Evolutionary conservation across 1,140 invertebrate species (phyloP), one percentile per base, ranked within the genome.

Genomic region (Apis laboriosa): DNA sequence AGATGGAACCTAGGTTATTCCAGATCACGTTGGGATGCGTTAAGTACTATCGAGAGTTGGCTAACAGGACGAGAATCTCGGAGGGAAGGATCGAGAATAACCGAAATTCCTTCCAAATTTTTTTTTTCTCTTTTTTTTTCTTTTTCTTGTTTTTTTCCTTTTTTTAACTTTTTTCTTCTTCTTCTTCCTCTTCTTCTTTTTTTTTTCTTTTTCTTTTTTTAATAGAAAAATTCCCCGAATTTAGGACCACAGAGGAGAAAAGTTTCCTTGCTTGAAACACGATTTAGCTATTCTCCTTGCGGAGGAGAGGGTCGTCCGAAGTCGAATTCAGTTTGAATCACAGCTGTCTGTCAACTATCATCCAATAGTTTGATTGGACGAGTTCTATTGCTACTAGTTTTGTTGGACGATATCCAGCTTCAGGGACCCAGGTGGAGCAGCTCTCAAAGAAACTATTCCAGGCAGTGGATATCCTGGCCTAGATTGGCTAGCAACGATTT

Each of bases 321-420:
- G 34, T 73, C 60, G 60, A 80, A 80, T 80, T 80, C 79, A 75
- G 71, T 80, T 80, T 80, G 61, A 75, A 80, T 80, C 71, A 75
- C 71, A 75, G 28, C 49, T 66, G 77, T 68, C 43, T 71, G 43
- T 34, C 12, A 28, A 49, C 58, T 72, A 55, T 73, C 53, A 1
- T 60, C 77, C 77, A 70, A 60, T 67, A 58, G 72, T 75, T 49
- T 24, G 24, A 49, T 28, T n/a, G 68, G 55, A 71, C 68, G 58
- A 63, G 61, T 34, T 63, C 67, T 80, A 80, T 80, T 72, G 71
- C 71, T 80, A 75, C 58, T 56, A 80, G 79, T 67, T 43, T 61
- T 55, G 43, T 58, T 64, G 70, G 70, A 80, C 71, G 71, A 72
- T 55, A 12, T 55, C 49, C 28, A 51, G 28, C 43, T 58, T 43